Percentiles rank a stretch among this genome's conserved stretches.
Evolutionary conservation across 2,113 vertebrate species (phyloP).

Genomic region (Sula dactylatra): DNA sequence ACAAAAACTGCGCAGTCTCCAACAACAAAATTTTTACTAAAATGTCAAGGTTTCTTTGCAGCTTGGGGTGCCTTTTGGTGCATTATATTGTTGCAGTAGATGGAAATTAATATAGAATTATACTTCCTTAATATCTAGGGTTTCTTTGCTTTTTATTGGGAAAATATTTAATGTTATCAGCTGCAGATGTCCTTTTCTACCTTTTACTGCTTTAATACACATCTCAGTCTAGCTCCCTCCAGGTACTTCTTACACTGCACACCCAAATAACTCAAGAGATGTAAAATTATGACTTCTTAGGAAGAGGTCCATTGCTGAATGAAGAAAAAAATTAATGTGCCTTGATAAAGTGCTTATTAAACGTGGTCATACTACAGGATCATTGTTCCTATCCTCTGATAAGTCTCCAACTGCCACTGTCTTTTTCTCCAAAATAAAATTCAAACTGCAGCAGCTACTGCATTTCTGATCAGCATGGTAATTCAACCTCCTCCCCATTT

Average conservation of each 20-base stretch:
- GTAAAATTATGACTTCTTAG: background rate
- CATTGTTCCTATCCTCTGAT: background rate
- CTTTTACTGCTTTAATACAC: background rate
- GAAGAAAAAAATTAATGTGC: background rate
- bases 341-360: background rate
- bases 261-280: background rate
- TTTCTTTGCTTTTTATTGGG: background rate
- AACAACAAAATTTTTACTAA: background rate
- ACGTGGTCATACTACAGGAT: background rate
- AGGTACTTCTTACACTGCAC: background rate
- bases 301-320: background rate
- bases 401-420: background rate
- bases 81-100: background rate
- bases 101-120: background rate
- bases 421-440: background rate
- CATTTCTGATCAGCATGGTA: slow-evolving; percentile 23
- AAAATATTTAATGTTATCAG: background rate
- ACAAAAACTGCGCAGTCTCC: background rate
- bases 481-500: slow-evolving; percentile 21
- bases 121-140: background rate
- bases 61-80: background rate
- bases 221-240: background rate
- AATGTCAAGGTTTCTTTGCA: background rate
- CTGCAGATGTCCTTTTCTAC: background rate
- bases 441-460: background rate